Percentiles rank a stretch among this genome's conserved stretches.
Conservation (phyloP, 2,113 vertebrate species). For the Symphodus melops region DNA sequence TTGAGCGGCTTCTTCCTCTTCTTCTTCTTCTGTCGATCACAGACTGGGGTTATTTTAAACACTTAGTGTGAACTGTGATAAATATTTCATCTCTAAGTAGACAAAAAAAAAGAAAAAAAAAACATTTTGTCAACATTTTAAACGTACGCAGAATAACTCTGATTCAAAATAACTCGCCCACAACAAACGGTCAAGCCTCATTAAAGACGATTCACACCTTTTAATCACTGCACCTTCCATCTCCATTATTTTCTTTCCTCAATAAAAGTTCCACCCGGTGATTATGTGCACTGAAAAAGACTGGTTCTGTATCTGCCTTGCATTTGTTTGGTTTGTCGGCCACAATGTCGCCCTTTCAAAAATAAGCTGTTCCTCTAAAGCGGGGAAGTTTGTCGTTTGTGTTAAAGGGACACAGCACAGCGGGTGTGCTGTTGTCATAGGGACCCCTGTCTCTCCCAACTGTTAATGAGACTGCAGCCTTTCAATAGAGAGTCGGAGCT, state of each 20-base stretch:
- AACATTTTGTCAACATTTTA: conserved; percentile 1
- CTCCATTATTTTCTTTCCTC: conserved; percentile 58
- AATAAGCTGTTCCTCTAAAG: conserved; percentile 73
- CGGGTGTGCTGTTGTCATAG: conserved; percentile 82
- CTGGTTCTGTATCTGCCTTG: conserved; percentile 70
- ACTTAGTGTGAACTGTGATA: neutral
- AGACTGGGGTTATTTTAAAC: conserved; percentile 30
- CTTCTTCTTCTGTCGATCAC: conserved; percentile 89
- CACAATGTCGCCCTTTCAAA: conserved; percentile 81
- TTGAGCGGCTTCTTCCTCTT: conserved; percentile 91
- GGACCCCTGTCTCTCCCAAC: conserved; percentile 70
- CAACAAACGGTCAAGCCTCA: conserved; percentile 5
- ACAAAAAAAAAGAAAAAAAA: neutral
- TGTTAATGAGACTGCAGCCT: conserved; percentile 83
- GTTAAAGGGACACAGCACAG: conserved; percentile 82
- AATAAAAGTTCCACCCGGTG: conserved; percentile 61
- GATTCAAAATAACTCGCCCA: conserved; percentile 25
- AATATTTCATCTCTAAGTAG: neutral
- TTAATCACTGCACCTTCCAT: conserved; percentile 40
- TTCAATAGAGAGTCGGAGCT: conserved; percentile 81
- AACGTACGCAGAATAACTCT: conserved; percentile 7
- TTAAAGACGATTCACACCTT: conserved; percentile 34
- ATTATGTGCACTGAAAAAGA: conserved; percentile 53
- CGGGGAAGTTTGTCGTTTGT: conserved; percentile 81
- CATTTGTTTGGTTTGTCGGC: conserved; percentile 78